Evolutionary conservation across 2,888 invertebrate genomes (phyloP), one percentile per base, ranked within the genome.

Genomic region (Vanessa cardui): DNA sequence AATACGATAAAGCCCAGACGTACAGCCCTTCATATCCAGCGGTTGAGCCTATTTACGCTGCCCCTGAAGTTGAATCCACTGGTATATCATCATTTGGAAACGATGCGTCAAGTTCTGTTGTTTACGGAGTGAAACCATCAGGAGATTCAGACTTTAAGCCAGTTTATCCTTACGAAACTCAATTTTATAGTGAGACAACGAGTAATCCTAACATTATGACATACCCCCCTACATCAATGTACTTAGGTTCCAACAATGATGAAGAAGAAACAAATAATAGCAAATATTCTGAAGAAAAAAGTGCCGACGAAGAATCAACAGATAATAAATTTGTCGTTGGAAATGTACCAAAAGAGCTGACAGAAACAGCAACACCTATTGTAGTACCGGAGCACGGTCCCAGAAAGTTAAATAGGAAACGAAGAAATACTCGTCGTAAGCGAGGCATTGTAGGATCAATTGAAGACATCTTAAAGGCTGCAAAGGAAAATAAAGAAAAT

Each of bases 341-440:
- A 0, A 95, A 93, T 76, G 89, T 95, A 1, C 94, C 95, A 0
- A 94, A 95, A 79, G 94, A 95, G 69, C 77, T 93, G 56, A 80
- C 84, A 50, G 93, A 94, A 67, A 86, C 92, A 44, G 93, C 87
- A 2, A 94, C 94, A 1, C 94, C 94, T 0, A 94, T 93, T 6
- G 92, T 94, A 6, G 95, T 95, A 6, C 95, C 95, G 0, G 95
- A 95, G 83, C 95, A 95, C 80, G 95, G 95, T 1, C 95, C 95
- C 0, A 86, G 95, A 76, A 93, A 90, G 67, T 73, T 93, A 18
- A 78, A 77, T 62, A 85, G 88, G 63, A 85, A 80, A 66, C 84
- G 73, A 52, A 82, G 85, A 69, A 77, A 77, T 60, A 71, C 76
- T 46, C 71, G 72, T 20, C 73, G 69, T 2, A 85, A 83, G 72